Base-by-base conservation (phyloP, 1,140 invertebrate genomes). In the Aphidius ervi region DNA sequence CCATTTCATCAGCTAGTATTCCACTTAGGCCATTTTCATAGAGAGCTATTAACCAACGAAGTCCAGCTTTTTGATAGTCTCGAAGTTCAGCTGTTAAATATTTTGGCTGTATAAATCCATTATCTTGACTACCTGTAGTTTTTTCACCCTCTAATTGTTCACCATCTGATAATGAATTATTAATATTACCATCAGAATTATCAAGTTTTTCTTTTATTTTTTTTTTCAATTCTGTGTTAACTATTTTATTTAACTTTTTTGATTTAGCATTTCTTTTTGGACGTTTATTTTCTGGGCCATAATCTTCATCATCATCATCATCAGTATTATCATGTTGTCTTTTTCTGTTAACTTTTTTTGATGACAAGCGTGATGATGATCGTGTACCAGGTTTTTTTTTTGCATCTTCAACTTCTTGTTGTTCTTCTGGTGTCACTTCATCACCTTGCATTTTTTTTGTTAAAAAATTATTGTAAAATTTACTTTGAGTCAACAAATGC, bases 1-100 rank as follows among this genome's bases (percentile, higher is more conserved):
- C 90, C 90, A 92, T 92, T 82, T 92, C 90, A 80, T 92, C 90
- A 6, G 87, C 90, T 37, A 92, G 74, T 67, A 92, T 92, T 7
- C 88, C 88, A 80, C 90, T 91, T 4, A 91, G 65, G n/a, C 86
- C 83, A 71, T 89, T 86, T 59, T 86, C 79, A 70, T 86, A 85
- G 66, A 93, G 71, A 1, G 71, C 58, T 70, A 81, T 82, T 0
- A 89, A 65, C 88, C 88, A 89, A 20, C 83, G 71, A 37, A 85
- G 78, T 39, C 88, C 88, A 41, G 82, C 75, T 10, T 82, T 64
- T 71, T 89, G 88, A 71, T 88, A 88, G 10, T 77, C 65, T 52
- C 83, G 67, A 52, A 89, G 71, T 0, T 67, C 65, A 4, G 85
- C 87, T 50, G 6, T 6, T 6, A 54, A 54, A 39, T 54, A 54